phyloP scores from a whole-genome alignment of 1,140 invertebrate genomes.

The Lamellibrachia luymesi region DNA sequence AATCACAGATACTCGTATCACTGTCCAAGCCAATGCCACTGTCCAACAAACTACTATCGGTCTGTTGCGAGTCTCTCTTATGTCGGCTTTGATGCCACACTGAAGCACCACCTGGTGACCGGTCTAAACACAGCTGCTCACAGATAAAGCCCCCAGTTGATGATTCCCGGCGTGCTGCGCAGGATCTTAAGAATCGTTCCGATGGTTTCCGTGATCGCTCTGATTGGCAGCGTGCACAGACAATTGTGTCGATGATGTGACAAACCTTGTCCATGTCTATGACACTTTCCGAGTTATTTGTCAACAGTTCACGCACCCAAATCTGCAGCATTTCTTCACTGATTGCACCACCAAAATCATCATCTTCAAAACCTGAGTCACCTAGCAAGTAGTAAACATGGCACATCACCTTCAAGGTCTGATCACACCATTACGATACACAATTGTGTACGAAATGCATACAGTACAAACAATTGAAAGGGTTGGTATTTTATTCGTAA shows the following conservation, averaged over 20 bases:
- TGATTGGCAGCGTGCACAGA: not conserved
- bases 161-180: not conserved
- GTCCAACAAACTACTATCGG: not conserved
- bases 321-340: constrained; percentile 32
- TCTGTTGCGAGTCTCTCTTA: not conserved
- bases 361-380: constrained; percentile 29
- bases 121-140: not conserved
- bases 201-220: not conserved
- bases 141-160: not conserved
- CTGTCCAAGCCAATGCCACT: constrained; percentile 36
- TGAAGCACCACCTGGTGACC: not conserved
- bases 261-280: constrained; percentile 17
- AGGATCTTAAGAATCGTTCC: not conserved
- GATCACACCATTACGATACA: not conserved
- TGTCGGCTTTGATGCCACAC: not conserved
- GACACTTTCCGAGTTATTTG: constrained; percentile 15
- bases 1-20: constrained; percentile 39
- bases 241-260: constrained; percentile 1
- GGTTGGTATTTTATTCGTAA: not conserved
- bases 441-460: not conserved
- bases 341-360: constrained; percentile 37
- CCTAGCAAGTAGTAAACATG: constrained; percentile 8
- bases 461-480: not conserved
- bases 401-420: not conserved
- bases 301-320: constrained; percentile 26